Base-by-base conservation (phyloP, 2,797 vertebrate species). In the Smutsia gigantea region DNA sequence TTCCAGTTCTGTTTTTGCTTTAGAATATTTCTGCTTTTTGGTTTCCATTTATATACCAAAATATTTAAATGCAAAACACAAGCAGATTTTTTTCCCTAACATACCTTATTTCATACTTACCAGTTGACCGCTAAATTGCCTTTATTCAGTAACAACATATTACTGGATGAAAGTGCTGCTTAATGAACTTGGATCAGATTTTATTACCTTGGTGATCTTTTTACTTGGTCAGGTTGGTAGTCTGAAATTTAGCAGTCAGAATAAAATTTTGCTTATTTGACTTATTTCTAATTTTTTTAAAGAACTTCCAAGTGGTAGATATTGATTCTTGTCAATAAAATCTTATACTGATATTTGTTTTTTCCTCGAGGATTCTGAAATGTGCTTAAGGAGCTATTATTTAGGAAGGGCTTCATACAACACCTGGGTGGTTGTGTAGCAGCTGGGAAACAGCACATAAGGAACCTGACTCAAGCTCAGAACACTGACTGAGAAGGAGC, bases 21-120 rank as follows among this genome's bases (percentile, higher is more conserved):
- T 77, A 94, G 64, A 97, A 23, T 77, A 85, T 87, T 82, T 89
- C 79, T 96, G 92, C 63, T 68, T 98, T 97, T 96, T 88, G 78
- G 96, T 96, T 98, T 79, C 81, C 87, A 93, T 39, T 94, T 97
- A 97, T 98, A 95, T 90, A 97, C 39, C 82, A 93, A 97, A 97
- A 93, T 39, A 63, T 92, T 93, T 97, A 98, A 98, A 98, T 97
- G 93, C 23, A 95, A 97, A 98, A 7, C 64, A 96, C 55, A 98
- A 89, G 53, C 94, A 93, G 81, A 87, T 93, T 92, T 87, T 8
- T 90, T 5, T 14, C 31, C 74, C 61, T 64, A 93, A 97, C 18
- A 49, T 93, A 95, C 92, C 68, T 55, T 94, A 95, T 97, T 81
- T 97, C 23, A 94, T 96, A 90, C 77, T 97, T 97, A 53, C 66